Base-by-base conservation (phyloP, 1,140 invertebrate genomes). In the Adoxophyes honmai region DNA sequence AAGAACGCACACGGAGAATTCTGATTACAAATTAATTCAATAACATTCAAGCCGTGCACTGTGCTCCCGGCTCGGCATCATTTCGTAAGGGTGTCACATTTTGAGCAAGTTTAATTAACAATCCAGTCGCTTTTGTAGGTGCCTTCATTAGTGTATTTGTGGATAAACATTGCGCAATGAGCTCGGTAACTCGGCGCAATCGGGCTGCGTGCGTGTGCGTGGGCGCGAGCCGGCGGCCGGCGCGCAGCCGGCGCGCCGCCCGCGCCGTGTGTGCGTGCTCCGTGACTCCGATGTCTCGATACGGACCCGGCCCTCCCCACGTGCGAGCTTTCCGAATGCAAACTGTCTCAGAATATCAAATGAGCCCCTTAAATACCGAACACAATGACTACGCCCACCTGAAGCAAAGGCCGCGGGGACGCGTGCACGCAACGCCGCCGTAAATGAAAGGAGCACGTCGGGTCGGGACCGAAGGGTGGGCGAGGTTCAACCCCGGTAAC, bases 111-210 rank as follows among this genome's bases (percentile, higher is more conserved):
- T 88, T 85, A 88, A 88, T 88, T 87, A 87, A 87, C 82, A 88
- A 87, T 85, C 80, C 85, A 87, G 80, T 83, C 75, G 85, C 82
- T 86, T 88, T 83, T 81, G 86, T 84, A 83, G 84, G 78, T 83
- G 78, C 81, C 83, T 88, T 88, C 86, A 87, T 88, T 88, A 88
- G 86, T 85, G 78, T 88, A 86, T 88, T 88, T 88, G 84, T 84
- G 75, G 81, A 83, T 85, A 88, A 88, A 86, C 81, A 85, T 77
- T 72, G 75, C 70, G 74, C 78, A 78, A 81, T 48, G 42, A 48
- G 42, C 42, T 48, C 42, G 11, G 42, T 48, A 48, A 76, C 81
- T 76, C 73, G 63, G 66, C 68, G 68, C 68, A 64, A 77, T 73
- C 56, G 62, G 52, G 51, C 21, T 58, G 59, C 55, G 76, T 70